Evolutionary conservation across 2,797 vertebrate genomes (phyloP).

Genomic region (Alca torda): DNA sequence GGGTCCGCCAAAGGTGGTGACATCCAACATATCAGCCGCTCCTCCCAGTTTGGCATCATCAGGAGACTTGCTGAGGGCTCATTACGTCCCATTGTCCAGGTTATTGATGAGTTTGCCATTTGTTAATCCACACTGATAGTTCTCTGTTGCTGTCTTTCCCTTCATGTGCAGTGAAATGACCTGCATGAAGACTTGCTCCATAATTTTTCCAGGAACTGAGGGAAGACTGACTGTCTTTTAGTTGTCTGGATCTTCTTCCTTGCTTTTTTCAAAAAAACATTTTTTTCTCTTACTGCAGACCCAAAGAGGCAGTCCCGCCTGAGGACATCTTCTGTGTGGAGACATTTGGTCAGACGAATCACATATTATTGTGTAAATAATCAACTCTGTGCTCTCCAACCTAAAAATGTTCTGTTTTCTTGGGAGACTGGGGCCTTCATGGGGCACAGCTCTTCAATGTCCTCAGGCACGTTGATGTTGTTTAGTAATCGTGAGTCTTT

Average conservation of each 20-base stretch:
- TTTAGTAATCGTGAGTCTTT: not conserved
- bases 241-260: not conserved
- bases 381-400: not conserved
- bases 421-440: not conserved
- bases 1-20: not conserved
- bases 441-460: not conserved
- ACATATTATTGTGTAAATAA: not conserved
- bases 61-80: not conserved
- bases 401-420: not conserved
- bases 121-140: not conserved
- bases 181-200: not conserved
- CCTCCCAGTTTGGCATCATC: not conserved
- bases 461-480: not conserved
- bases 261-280: not conserved
- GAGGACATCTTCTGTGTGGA: not conserved
- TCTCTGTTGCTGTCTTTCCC: not conserved
- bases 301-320: not conserved
- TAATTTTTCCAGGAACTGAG: not conserved
- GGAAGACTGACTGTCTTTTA: not conserved
- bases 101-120: not conserved
- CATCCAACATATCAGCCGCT: not conserved
- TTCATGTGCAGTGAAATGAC: not conserved
- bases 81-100: rapidly evolving
- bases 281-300: not conserved
- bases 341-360: not conserved